These are phyloP conservation scores for Sander vitreus DNA, from an alignment of 2,113 vertebrate genomes.

Conservation along the genomic window DNA sequence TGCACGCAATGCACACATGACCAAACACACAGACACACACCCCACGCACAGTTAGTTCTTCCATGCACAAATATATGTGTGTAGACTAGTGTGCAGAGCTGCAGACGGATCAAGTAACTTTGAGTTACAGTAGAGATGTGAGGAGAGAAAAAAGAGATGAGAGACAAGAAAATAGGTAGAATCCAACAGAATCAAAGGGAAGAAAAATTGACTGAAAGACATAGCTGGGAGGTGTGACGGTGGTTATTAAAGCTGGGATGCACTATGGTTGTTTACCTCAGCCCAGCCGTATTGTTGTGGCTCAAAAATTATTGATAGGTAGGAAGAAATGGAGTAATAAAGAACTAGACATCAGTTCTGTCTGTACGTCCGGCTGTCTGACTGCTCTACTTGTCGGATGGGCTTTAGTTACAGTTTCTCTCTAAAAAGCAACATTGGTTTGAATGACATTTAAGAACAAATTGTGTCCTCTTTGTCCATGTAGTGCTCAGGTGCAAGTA, in stretches of 20 bases:
- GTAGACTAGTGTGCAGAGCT: conserved; percentile 5
- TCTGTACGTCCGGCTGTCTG: conserved; percentile 50
- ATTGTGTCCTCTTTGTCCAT: conserved; percentile 21
- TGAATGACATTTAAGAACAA: conserved; percentile 53
- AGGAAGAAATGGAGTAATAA: conserved; percentile 68
- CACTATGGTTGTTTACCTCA: conserved; percentile 72
- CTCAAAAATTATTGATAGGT: conserved; percentile 77
- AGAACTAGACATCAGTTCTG: conserved; percentile 52
- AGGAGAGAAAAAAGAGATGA: conserved; percentile 15
- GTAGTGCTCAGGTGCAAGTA: background rate
- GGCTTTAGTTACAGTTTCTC: conserved; percentile 43
- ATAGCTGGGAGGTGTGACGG: conserved; percentile 71
- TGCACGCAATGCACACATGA: conserved; percentile 48
- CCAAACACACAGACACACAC: conserved; percentile 20
- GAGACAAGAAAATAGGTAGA: conserved; percentile 31
- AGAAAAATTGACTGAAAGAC: conserved; percentile 51
- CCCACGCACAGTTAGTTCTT: conserved; percentile 3
- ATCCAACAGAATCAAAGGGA: conserved; percentile 41
- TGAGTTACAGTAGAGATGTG: conserved; percentile 22
- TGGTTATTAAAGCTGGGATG: conserved; percentile 76
- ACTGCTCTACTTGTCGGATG: conserved; percentile 42
- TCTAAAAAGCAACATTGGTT: conserved; percentile 32
- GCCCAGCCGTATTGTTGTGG: conserved; percentile 62
- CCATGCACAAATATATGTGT: conserved; percentile 5
- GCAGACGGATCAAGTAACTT: conserved; percentile 29